Base-by-base conservation (phyloP, 1,140 invertebrate species). In the Matsumurasca onukii region DNA sequence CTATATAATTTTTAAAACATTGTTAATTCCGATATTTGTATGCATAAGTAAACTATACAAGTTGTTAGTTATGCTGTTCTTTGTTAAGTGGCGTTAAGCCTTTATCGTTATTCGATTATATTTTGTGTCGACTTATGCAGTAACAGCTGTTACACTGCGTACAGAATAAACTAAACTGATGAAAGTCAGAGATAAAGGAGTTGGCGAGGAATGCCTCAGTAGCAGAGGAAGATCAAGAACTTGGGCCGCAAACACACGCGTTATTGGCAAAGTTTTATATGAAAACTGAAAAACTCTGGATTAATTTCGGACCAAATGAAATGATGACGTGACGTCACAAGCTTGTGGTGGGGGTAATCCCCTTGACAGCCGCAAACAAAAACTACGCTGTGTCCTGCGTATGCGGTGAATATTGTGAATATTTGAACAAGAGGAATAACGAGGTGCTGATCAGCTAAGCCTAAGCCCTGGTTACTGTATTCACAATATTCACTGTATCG, bases 281-380 rank as follows among this genome's bases (percentile, higher is more conserved):
- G 55, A 59, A 59, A 59, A 25, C 15, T 29, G 55, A 59, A 59
- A 59, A 59, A 59, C 22, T 59, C 55, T 2, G 55, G 55, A 59
- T 59, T 59, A 59, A 59, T 59, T 59, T 27, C 30, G 55, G 55
- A 29, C 55, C 55, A 59, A 59, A 59, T 59, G 55, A 59, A 59
- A 59, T 29, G 55, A 59, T 59, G 55, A 59, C 55, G 55, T 59
- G n/a, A n/a, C n/a, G n/a, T n/a, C n/a, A n/a, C n/a, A n/a, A n/a
- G n/a, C n/a, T n/a, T n/a, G 3, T 27, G 25, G 3, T 12, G 1
- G 13, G 15, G 3, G 15, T 59, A 59, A 59, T 59, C 55, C 55
- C 55, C 55, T 20, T 59, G 55, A 59, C 55, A 29, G 25, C 22
- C 24, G 15, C 15, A 59, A n/a, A 13, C 15, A 29, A 27, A 25